These are phyloP conservation scores for Bovichtus diacanthus DNA, from an alignment of 2,797 vertebrate species.

Conservation along the genomic window DNA sequence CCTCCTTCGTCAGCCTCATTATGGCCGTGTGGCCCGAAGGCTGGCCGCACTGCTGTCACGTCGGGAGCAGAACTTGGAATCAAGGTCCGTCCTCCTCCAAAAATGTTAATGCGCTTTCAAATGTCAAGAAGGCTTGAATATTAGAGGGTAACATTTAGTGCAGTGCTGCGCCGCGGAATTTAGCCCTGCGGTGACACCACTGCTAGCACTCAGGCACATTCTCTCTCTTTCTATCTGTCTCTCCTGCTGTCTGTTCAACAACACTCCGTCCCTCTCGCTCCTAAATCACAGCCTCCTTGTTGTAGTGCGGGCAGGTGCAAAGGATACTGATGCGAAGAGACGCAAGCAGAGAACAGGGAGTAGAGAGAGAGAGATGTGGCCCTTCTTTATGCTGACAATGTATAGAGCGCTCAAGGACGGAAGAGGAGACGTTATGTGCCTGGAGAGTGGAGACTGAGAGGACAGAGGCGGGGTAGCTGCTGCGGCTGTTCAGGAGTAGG, in stretches of 20 bases:
- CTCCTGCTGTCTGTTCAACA: slow-evolving; percentile 6
- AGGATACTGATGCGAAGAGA: slow-evolving; percentile 16
- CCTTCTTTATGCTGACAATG: slow-evolving; percentile 18
- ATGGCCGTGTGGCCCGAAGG: not conserved
- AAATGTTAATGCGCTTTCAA: slow-evolving; percentile 60
- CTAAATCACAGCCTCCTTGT: slow-evolving; percentile 16
- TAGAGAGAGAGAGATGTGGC: slow-evolving; percentile 19
- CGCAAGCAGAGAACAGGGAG: slow-evolving; percentile 7
- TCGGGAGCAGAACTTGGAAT: slow-evolving; percentile 32
- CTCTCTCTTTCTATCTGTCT: slow-evolving; percentile 53
- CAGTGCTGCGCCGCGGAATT: slow-evolving; percentile 3
- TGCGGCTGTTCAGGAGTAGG: slow-evolving; percentile 9
- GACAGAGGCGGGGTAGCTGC: not conserved
- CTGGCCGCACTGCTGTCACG: not conserved
- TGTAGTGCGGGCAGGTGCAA: slow-evolving; percentile 10
- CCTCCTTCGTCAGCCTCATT: too few relatives aligned
- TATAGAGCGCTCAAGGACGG: not conserved
- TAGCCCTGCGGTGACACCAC: slow-evolving; percentile 15
- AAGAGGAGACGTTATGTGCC: slow-evolving; percentile 1
- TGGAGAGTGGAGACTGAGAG: not conserved
- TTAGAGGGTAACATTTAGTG: slow-evolving; percentile 60
- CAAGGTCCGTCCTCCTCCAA: slow-evolving; percentile 24
- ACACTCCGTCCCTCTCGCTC: not conserved
- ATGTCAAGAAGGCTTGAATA: slow-evolving; percentile 55
- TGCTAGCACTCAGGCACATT: slow-evolving; percentile 38